Evolutionary conservation across 2,797 vertebrate species (phyloP), one percentile per base, ranked within the genome.

Genomic region (Hafferia zeledoni): DNA sequence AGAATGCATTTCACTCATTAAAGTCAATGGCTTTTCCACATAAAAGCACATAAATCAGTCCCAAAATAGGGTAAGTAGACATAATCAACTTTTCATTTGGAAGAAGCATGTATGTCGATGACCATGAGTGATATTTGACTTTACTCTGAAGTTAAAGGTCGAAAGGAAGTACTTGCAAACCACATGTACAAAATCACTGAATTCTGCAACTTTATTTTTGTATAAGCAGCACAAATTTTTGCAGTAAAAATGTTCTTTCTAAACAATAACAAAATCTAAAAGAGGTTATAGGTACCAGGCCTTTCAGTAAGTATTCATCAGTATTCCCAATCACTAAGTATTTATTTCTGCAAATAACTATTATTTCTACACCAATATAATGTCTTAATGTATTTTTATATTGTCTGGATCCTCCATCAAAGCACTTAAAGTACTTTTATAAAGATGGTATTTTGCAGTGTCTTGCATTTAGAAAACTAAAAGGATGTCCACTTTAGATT

Each of bases 61-160:
- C 46, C 71, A 94, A 95, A 86, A 91, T 7, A 89, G 31, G 12
- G 72, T 88, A 92, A 96, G 96, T 3, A 85, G 68, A 91, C 37
- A 57, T 50, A 83, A 70, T 64, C 74, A 79, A 35, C 39, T 41
- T 80, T 50, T 85, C 65, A 71, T 65, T 65, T 14, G 30, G 28
- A 77, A 82, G 52, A 33, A 67, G 33, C 72, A 13, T 47, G 9
- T 55, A 64, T 24, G 37, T 11, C 90, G 28, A 77, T 63, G 63
- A 68, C 55, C 13, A 25, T 2, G 4, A 84, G 47, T 28, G 56
- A 65, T 50, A 82, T 93, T 81, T 81, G 46, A 84, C 53, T 83
- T 87, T 37, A 64, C 15, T 60, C 31, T 76, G 25, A 87, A 89
- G 35, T 59, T 57, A 81, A 91, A 87, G 61, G 67, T 61, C 63